These are phyloP conservation scores for Danio choprae DNA, from an alignment of 2,797 vertebrate species.

Conservation along the genomic window DNA sequence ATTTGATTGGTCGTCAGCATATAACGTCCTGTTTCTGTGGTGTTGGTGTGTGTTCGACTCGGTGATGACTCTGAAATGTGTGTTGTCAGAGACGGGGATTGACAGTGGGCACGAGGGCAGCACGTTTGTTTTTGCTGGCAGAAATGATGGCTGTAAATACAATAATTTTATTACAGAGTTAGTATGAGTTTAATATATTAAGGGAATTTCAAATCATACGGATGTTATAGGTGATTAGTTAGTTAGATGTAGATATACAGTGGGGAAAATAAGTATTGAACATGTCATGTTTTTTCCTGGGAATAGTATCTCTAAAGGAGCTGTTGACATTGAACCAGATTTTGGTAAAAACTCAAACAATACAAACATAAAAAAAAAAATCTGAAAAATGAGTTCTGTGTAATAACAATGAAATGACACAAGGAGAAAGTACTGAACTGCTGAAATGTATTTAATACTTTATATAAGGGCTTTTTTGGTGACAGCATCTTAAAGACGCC, in stretches of 20 bases:
- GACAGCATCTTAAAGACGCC: too few species aligned
- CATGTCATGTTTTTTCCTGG: too few species aligned
- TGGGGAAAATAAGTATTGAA: too few species aligned
- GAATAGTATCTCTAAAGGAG: too few species aligned
- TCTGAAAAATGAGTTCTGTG: too few species aligned
- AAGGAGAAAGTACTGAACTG: too few species aligned
- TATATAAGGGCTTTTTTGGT: too few species aligned
- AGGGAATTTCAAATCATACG: neutral
- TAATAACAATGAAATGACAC: too few species aligned
- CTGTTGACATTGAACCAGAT: too few species aligned
- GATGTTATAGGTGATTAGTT: neutral
- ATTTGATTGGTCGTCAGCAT: neutral
- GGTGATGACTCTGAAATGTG: conserved; percentile 86
- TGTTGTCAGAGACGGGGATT: conserved; percentile 82
- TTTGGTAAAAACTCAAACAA: too few species aligned
- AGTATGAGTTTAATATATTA: conserved; percentile 6
- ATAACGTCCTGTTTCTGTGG: conserved; percentile 48
- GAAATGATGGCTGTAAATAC: conserved; percentile 71
- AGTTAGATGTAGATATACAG: neutral
- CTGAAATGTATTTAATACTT: too few species aligned
- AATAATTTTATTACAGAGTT: neutral
- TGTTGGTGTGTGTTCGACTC: conserved; percentile 59
- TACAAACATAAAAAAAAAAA: too few species aligned
- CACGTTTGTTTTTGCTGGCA: conserved; percentile 77
- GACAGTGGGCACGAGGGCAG: conserved; percentile 67